Evolutionary conservation across 1,140 invertebrate species (phyloP).

Genomic region (Potamilus streckersoni): DNA sequence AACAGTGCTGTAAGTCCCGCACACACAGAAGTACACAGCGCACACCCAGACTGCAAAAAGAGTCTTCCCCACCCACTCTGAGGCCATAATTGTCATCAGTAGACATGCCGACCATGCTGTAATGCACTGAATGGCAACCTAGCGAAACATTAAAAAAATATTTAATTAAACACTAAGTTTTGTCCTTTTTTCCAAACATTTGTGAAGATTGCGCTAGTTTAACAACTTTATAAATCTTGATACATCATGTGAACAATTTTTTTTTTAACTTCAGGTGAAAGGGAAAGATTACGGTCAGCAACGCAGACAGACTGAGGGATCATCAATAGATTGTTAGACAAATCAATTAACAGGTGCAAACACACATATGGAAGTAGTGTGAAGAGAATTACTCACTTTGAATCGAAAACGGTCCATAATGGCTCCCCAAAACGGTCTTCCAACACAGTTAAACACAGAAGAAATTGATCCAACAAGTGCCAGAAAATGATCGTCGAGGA

Average conservation of each 20-base stretch:
- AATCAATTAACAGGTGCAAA: neutral
- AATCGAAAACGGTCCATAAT: constrained; percentile 65
- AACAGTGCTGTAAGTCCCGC: constrained; percentile 20
- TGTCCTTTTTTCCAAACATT: neutral
- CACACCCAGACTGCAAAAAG: constrained; percentile 43
- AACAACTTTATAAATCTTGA: no score
- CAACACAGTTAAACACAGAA: constrained; percentile 67
- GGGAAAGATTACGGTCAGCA: no score
- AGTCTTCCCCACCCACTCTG: constrained; percentile 15
- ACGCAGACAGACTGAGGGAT: neutral
- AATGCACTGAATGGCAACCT: constrained; percentile 25
- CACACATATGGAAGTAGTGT: neutral
- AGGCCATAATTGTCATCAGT: constrained; percentile 22
- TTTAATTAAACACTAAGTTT: neutral
- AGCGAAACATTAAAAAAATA: neutral
- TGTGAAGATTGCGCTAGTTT: neutral
- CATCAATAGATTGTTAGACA: neutral
- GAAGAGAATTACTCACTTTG: constrained; percentile 40
- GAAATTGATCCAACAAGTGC: constrained; percentile 66
- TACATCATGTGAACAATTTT: neutral
- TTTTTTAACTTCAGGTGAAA: neutral
- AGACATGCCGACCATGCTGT: constrained; percentile 4
- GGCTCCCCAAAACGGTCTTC: constrained; percentile 67
- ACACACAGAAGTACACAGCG: constrained; percentile 30
- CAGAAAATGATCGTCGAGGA: constrained; percentile 68